Conservation (phyloP, 1,140 invertebrate species). For the Drosophila kurseongensis region DNA sequence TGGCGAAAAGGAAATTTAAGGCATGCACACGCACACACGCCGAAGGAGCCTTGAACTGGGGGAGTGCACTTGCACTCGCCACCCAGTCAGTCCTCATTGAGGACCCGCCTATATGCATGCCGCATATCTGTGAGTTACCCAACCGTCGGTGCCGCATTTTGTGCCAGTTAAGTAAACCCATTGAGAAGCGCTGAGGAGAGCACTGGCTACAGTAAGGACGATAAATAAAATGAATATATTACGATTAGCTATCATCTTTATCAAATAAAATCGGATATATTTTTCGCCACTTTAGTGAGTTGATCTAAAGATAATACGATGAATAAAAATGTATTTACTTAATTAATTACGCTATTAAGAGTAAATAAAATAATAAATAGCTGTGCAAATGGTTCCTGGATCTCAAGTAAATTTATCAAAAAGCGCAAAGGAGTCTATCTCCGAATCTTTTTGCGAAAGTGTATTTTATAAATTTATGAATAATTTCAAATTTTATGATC, state of each 20-base stretch:
- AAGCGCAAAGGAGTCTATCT: no score
- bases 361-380: no score
- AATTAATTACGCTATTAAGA: no score
- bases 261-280: neutral
- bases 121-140: conserved; percentile 37
- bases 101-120: conserved; percentile 19
- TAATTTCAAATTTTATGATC: no score
- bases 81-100: conserved; percentile 8
- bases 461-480: no score
- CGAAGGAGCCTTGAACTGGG: conserved; percentile 42
- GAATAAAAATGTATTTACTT: no score
- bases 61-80: conserved; percentile 30
- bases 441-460: no score
- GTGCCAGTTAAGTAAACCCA: neutral
- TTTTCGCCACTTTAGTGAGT: neutral
- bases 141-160: conserved; percentile 7
- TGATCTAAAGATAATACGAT: neutral
- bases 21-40: conserved; percentile 21
- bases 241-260: neutral
- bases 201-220: neutral
- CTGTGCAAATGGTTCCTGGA: no score
- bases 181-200: neutral
- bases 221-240: neutral
- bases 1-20: conserved; percentile 34
- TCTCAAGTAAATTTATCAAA: no score